Evolutionary conservation across 2,888 invertebrate genomes (phyloP).

Genomic region (Eustalomyia histrio): DNA sequence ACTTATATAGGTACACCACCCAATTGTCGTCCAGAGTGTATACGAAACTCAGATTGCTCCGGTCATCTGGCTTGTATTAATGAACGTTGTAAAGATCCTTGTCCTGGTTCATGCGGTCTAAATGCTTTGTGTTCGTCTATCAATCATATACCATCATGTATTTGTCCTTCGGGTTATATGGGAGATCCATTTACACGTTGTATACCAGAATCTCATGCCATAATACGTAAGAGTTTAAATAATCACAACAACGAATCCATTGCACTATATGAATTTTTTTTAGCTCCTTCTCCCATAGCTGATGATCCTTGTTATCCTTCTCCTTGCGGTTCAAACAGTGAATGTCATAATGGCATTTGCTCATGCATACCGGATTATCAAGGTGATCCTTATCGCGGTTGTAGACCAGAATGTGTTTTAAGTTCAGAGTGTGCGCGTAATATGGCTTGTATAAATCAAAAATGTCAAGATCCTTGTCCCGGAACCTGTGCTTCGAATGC

Average conservation of each 20-base stretch:
- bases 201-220: slow-evolving; percentile 76
- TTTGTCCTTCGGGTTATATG: slow-evolving; percentile 84
- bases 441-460: slow-evolving; percentile 85
- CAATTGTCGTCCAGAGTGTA: slow-evolving; percentile 86
- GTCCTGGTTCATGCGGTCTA: slow-evolving; percentile 85
- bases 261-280: slow-evolving; percentile 36
- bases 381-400: slow-evolving; percentile 84
- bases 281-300: slow-evolving; percentile 68
- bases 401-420: slow-evolving; percentile 87
- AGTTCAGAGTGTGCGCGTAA: slow-evolving; percentile 86
- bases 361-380: slow-evolving; percentile 85
- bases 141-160: slow-evolving; percentile 86
- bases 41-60: slow-evolving; percentile 85
- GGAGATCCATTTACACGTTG: slow-evolving; percentile 86
- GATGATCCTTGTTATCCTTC: slow-evolving; percentile 84
- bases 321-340: slow-evolving; percentile 84
- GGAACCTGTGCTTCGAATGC: slow-evolving; percentile 86
- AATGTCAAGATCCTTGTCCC: slow-evolving; percentile 87
- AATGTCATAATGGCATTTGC: slow-evolving; percentile 85
- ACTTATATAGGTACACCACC: slow-evolving; percentile 85
- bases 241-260: background rate
- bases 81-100: slow-evolving; percentile 86
- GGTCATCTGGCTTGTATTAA: slow-evolving; percentile 85
- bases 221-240: slow-evolving; percentile 70
- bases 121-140: slow-evolving; percentile 86